Percentiles rank a stretch among this genome's conserved stretches.
Evolutionary conservation across 2,888 invertebrate genomes (phyloP).

Genomic region (Nomada lathburiana): DNA sequence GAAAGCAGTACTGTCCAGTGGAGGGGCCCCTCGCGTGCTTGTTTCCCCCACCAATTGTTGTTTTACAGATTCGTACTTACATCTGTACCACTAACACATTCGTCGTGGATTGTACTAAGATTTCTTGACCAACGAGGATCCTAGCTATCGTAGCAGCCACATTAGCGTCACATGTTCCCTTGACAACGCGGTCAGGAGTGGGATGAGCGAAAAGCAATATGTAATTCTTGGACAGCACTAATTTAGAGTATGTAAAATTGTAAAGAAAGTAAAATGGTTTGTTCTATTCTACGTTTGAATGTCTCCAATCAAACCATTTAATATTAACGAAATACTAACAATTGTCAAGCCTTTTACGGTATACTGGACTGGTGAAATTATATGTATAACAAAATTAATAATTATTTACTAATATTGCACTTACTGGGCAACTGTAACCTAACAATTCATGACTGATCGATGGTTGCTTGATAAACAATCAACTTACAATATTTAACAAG

Average conservation of each 20-base stretch:
- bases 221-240: no score
- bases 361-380: neutral
- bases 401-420: neutral
- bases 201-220: no score
- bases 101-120: no score
- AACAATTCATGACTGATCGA: neutral
- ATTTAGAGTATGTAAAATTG: neutral
- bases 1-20: no score
- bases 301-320: neutral
- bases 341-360: neutral
- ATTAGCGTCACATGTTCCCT: no score
- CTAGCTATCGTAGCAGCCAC: no score
- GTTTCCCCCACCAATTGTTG: no score
- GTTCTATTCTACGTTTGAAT: slow-evolving; percentile 9
- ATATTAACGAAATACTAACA: slow-evolving; percentile 21
- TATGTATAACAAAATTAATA: neutral
- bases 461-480: neutral
- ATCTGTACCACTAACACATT: no score
- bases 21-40: no score
- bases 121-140: no score
- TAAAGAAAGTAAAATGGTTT: neutral
- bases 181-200: no score
- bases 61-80: no score
- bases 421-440: slow-evolving; percentile 5
- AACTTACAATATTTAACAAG: neutral